These are phyloP conservation scores for Sphyrna mokarran DNA, from an alignment of 2,113 vertebrate species.

Conservation along the genomic window DNA sequence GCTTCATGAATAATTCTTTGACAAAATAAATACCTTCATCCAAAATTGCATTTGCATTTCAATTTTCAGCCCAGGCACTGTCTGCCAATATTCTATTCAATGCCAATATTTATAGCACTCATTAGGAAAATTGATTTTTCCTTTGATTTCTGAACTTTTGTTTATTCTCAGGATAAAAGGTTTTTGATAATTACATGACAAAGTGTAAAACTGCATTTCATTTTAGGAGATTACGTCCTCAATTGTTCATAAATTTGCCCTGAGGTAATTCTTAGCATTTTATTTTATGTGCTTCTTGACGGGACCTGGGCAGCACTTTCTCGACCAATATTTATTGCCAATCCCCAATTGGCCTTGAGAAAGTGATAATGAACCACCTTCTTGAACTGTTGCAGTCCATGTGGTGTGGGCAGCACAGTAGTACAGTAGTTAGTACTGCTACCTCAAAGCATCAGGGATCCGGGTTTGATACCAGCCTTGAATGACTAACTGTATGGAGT, in stretches of 20 bases:
- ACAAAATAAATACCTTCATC: not conserved
- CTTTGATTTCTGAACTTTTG: not conserved
- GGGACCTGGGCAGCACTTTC: too few relatives aligned
- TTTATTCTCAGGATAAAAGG: not conserved
- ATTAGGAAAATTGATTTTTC: not conserved
- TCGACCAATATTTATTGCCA: too few relatives aligned
- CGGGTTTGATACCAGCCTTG: too few relatives aligned
- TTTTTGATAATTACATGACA: not conserved
- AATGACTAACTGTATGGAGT: too few relatives aligned
- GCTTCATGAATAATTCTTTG: not conserved
- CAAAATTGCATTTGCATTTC: conserved; percentile 26
- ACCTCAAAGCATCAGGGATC: too few relatives aligned
- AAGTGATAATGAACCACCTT: too few relatives aligned
- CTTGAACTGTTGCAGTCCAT: too few relatives aligned
- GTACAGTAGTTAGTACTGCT: too few relatives aligned
- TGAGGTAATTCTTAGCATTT: not conserved
- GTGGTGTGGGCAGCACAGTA: too few relatives aligned
- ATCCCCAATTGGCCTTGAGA: too few relatives aligned
- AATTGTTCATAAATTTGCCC: not conserved
- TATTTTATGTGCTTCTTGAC: too few relatives aligned
- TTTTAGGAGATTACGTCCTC: not conserved
- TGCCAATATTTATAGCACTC: not conserved
- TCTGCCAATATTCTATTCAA: conserved; percentile 22
- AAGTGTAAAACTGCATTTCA: not conserved
- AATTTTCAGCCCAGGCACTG: not conserved